Conservation (phyloP, 2,888 invertebrate species). For the Nymphalis c-album region DNA sequence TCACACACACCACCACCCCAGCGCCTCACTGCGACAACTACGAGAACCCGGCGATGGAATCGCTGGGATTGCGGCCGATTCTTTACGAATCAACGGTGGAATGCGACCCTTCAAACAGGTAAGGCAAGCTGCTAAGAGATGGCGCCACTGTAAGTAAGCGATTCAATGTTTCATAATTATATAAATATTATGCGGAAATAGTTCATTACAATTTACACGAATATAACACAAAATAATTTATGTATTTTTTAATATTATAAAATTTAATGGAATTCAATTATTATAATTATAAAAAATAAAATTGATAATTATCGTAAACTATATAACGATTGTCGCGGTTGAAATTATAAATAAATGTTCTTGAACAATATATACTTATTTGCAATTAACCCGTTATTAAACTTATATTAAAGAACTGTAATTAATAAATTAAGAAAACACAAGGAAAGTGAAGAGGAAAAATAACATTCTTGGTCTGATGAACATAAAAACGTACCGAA, state of each 20-base stretch:
- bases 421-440: background rate
- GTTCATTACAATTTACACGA: background rate
- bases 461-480: constrained; percentile 3
- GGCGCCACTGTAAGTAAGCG: constrained; percentile 52
- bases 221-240: background rate
- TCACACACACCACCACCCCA: constrained; percentile 86
- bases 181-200: background rate
- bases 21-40: constrained; percentile 92
- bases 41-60: constrained; percentile 92
- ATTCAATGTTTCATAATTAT: background rate
- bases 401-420: too few species aligned
- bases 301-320: too few species aligned
- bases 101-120: constrained; percentile 98
- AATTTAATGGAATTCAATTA: background rate
- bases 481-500: constrained; percentile 15
- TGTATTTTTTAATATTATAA: background rate
- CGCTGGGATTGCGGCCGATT: constrained; percentile 97
- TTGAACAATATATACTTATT: too few species aligned
- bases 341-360: too few species aligned
- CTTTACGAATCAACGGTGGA: constrained; percentile 96
- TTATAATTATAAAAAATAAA: too few species aligned
- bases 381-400: too few species aligned
- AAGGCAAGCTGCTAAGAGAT: constrained; percentile 66
- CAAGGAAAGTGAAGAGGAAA: constrained; percentile 1
- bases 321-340: too few species aligned